These are phyloP conservation scores for Brenthis daphne DNA, from an alignment of 2,888 invertebrate genomes.

Conservation along the genomic window DNA sequence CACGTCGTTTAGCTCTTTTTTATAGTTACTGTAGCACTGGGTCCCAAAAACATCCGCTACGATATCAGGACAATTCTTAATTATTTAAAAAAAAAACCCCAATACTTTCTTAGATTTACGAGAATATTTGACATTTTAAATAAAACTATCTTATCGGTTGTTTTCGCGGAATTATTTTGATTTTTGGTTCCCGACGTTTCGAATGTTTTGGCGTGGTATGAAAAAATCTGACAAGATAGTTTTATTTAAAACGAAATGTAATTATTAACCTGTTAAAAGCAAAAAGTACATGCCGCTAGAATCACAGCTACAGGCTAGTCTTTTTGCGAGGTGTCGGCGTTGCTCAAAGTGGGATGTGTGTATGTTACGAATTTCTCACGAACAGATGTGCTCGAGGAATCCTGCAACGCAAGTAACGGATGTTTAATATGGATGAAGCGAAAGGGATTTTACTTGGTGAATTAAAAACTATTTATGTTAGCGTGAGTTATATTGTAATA, in stretches of 20 bases:
- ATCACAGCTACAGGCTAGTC: slow-evolving; percentile 34
- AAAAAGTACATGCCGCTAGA: slow-evolving; percentile 22
- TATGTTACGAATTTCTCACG: slow-evolving; percentile 73
- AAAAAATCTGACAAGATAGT: not conserved
- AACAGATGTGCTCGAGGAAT: slow-evolving; percentile 57
- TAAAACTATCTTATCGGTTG: too few relatives aligned
- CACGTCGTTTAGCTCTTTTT: too few relatives aligned
- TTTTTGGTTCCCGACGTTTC: too few relatives aligned
- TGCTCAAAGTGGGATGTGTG: slow-evolving; percentile 63
- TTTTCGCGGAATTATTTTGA: too few relatives aligned
- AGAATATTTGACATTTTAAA: too few relatives aligned
- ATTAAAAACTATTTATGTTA: slow-evolving; percentile 30
- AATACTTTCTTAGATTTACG: not conserved
- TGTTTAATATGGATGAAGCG: slow-evolving; percentile 41
- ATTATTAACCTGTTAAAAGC: not conserved
- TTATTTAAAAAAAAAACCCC: too few relatives aligned
- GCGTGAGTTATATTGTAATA: slow-evolving; percentile 2
- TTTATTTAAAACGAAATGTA: not conserved
- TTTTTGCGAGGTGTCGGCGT: slow-evolving; percentile 57
- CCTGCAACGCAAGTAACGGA: slow-evolving; percentile 44
- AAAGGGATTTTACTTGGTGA: slow-evolving; percentile 37
- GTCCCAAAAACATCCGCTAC: too few relatives aligned
- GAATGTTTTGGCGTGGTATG: too few relatives aligned
- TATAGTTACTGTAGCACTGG: too few relatives aligned
- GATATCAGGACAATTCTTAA: too few relatives aligned